Conservation (phyloP, 30 jellyfish, hydroid and myxozoan genomes). For the Hydractinia symbiolongicarpus region DNA sequence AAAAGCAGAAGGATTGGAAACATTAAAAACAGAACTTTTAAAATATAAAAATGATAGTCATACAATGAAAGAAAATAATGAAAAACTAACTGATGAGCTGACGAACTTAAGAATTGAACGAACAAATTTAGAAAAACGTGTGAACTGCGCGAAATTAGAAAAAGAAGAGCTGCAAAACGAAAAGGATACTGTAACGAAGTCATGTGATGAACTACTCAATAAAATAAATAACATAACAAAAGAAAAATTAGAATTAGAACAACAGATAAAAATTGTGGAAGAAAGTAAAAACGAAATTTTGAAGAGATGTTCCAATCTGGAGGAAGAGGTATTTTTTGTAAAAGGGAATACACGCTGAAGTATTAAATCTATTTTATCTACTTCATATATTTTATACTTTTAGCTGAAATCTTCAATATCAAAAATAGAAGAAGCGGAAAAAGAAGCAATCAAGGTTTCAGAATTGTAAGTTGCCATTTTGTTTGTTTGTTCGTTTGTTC, state of each 20-base stretch:
- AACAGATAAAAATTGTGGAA: slow-evolving; percentile 22
- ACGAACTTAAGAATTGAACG: slow-evolving; percentile 22
- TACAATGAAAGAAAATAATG: slow-evolving; percentile 13
- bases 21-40: not conserved
- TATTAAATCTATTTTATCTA: no score
- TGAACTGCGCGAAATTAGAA: slow-evolving; percentile 11
- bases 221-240: slow-evolving; percentile 18
- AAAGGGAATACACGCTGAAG: no score
- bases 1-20: slow-evolving; percentile 32
- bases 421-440: no score
- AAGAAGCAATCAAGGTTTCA: no score
- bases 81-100: slow-evolving; percentile 24
- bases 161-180: slow-evolving; percentile 14
- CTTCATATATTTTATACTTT: no score
- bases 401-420: no score
- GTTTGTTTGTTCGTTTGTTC: no score
- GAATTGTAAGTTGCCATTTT: no score
- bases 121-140: slow-evolving; percentile 12
- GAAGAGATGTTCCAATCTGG: not conserved
- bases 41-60: slow-evolving; percentile 1
- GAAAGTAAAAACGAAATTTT: slow-evolving; percentile 22
- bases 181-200: slow-evolving; percentile 10
- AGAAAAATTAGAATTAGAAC: slow-evolving; percentile 11
- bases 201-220: slow-evolving; percentile 6
- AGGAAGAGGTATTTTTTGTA: not conserved